phyloP scores from a whole-genome alignment of 2,113 vertebrate genomes.

The Gallinago media region DNA sequence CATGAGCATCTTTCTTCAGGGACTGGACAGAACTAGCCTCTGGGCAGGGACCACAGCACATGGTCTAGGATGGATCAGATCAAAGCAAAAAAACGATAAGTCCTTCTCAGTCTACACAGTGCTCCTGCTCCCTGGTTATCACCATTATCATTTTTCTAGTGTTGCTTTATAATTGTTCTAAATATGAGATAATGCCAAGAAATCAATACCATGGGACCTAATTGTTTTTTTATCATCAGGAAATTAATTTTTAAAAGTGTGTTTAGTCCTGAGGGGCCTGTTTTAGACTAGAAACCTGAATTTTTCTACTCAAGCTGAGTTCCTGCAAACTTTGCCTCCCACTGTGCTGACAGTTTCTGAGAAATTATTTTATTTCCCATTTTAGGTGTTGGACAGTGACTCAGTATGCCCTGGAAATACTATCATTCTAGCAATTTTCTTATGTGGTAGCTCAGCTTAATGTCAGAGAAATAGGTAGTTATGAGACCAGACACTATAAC shows the following conservation, averaged over 20 bases:
- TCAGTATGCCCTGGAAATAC: constrained; percentile 79
- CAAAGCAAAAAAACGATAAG: not conserved
- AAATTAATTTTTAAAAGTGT: not conserved
- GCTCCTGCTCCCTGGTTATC: not conserved
- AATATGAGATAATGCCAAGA: not conserved
- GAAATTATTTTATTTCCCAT: constrained; percentile 74
- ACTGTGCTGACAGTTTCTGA: constrained; percentile 51
- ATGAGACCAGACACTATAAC: constrained; percentile 62
- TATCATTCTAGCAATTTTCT: constrained; percentile 76
- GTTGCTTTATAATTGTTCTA: constrained; percentile 15
- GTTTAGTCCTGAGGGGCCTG: not conserved
- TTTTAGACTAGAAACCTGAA: not conserved
- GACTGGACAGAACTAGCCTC: not conserved
- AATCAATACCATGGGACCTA: not conserved
- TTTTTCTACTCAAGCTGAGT: not conserved
- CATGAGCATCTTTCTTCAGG: not conserved
- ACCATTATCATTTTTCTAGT: not conserved
- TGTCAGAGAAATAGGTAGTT: constrained; percentile 75
- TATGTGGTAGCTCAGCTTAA: constrained; percentile 69
- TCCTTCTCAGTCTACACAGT: not conserved
- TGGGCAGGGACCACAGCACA: not conserved
- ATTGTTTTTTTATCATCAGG: not conserved
- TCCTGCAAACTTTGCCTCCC: constrained; percentile 3
- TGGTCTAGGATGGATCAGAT: not conserved
- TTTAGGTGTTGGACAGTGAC: constrained; percentile 77